These are phyloP conservation scores for Macrosteles quadrilineatus DNA, from an alignment of 1,140 invertebrate species.

Conservation along the genomic window DNA sequence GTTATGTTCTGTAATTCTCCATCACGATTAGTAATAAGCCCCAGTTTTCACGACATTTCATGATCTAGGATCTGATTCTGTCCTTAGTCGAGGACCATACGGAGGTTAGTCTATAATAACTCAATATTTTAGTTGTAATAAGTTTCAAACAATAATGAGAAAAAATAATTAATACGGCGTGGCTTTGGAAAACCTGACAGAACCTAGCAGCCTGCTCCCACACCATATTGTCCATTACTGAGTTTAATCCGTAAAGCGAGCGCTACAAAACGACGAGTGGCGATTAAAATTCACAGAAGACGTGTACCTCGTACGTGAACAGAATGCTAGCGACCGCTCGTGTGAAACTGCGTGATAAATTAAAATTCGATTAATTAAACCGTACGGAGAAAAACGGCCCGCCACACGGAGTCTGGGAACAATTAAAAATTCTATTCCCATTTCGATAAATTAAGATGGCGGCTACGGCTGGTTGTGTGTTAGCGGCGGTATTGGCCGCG, in stretches of 20 bases:
- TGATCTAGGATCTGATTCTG: too few relatives aligned
- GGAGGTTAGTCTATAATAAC: too few relatives aligned
- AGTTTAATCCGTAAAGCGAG: conserved; percentile 3
- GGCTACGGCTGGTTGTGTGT: too few relatives aligned
- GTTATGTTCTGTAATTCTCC: too few relatives aligned
- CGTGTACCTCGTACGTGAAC: not conserved
- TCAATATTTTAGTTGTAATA: too few relatives aligned
- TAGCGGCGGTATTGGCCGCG: not conserved
- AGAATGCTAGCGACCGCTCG: not conserved
- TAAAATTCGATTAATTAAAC: conserved; percentile 24
- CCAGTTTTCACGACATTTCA: too few relatives aligned
- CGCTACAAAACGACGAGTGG: not conserved
- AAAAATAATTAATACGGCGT: too few relatives aligned
- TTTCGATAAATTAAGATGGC: conserved; percentile 19
- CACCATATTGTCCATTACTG: conserved; percentile 11
- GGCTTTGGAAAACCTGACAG: too few relatives aligned
- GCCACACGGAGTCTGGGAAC: conserved; percentile 9
- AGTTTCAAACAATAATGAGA: too few relatives aligned
- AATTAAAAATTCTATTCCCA: conserved; percentile 27
- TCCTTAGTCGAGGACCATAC: too few relatives aligned
- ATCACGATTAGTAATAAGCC: too few relatives aligned
- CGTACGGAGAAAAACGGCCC: conserved; percentile 18
- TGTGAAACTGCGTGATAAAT: conserved; percentile 21
- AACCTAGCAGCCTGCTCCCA: too few relatives aligned
- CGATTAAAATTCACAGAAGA: conserved; percentile 11